phyloP scores from a whole-genome alignment of 2,797 vertebrate species.

The Lithobates sylvaticus region DNA sequence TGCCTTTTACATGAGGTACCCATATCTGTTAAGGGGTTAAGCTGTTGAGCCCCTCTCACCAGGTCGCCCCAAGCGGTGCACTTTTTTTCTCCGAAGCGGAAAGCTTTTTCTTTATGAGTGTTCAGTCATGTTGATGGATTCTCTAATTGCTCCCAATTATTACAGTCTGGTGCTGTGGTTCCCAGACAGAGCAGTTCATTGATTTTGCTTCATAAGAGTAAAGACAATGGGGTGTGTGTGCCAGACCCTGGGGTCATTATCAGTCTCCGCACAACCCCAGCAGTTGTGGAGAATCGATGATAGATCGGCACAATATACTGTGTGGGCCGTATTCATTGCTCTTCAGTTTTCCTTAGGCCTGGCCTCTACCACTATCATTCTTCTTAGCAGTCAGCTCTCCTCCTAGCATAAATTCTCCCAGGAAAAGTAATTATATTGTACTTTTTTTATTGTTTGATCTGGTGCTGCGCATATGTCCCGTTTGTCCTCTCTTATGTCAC shows the following conservation, averaged over 20 bases:
- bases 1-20: too few species aligned
- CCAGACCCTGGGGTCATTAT: constrained; percentile 55
- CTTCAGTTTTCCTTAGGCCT: constrained; percentile 6
- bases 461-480: background rate
- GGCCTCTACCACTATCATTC: background rate
- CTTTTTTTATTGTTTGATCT: background rate
- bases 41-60: constrained; percentile 16
- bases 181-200: constrained; percentile 59
- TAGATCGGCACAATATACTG: constrained; percentile 28
- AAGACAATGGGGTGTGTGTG: constrained; percentile 57
- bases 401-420: constrained; percentile 3
- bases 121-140: constrained; percentile 61
- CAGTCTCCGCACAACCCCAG: constrained; percentile 14
- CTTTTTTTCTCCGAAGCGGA: constrained; percentile 42
- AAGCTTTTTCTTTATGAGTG: constrained; percentile 48
- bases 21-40: constrained; percentile 18
- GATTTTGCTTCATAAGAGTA: constrained; percentile 55
- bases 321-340: background rate
- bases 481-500: constrained; percentile 1
- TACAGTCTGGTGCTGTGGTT: constrained; percentile 61
- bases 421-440: constrained; percentile 15
- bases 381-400: background rate
- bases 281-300: constrained; percentile 31
- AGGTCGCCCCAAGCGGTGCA: constrained; percentile 1
- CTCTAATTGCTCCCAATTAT: constrained; percentile 62